These are phyloP conservation scores for Helicoverpa zea DNA, from an alignment of 1,140 invertebrate genomes.

Conservation along the genomic window DNA sequence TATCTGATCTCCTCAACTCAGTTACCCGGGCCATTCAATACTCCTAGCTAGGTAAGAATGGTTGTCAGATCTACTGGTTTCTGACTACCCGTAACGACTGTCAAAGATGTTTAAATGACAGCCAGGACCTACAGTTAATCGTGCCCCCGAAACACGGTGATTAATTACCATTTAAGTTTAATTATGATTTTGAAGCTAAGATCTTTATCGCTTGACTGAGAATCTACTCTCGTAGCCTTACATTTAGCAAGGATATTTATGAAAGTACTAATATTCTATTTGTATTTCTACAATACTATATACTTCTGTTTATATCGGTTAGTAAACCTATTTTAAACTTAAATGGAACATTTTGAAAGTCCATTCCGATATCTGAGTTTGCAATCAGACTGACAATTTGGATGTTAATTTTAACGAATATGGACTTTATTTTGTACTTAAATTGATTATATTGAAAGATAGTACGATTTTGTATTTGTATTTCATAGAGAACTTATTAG, in stretches of 20 bases:
- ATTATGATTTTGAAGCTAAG: not conserved
- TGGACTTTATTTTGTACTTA: not conserved
- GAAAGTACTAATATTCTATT: constrained; percentile 6
- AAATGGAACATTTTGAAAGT: constrained; percentile 22
- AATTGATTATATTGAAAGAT: not conserved
- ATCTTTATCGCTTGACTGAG: not conserved
- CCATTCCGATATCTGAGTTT: constrained; percentile 34
- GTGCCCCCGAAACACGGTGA: no score
- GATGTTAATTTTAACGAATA: constrained; percentile 23
- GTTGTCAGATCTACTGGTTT: no score
- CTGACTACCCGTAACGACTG: no score
- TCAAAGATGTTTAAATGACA: no score
- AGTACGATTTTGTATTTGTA: not conserved
- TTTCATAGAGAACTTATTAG: not conserved
- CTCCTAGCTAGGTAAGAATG: no score
- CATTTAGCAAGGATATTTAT: constrained; percentile 20
- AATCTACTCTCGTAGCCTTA: not conserved
- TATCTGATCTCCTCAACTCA: no score
- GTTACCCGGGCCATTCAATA: no score
- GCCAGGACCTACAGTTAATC: no score
- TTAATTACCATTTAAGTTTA: no score
- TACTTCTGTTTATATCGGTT: constrained; percentile 4
- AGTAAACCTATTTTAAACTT: constrained; percentile 17
- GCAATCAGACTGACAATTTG: not conserved
- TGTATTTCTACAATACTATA: not conserved